Percentiles rank a stretch among this genome's conserved stretches.
phyloP scores from a whole-genome alignment of 2,113 vertebrate genomes.

The Microcebus murinus region DNA sequence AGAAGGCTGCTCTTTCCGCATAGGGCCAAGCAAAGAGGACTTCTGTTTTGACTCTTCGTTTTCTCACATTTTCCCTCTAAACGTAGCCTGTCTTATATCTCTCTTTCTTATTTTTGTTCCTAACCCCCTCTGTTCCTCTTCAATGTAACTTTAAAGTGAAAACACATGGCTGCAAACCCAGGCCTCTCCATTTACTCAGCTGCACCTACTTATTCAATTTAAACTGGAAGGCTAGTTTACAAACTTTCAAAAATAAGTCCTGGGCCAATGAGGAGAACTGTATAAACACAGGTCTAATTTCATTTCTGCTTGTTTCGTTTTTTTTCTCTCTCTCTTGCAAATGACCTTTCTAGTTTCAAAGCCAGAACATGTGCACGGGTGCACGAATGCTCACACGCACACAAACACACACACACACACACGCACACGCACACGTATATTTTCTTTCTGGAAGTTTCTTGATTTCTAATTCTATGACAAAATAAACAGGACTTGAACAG shows the following conservation, averaged over 20 bases:
- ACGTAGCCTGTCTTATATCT: conserved; percentile 67
- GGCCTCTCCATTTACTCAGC: conserved; percentile 83
- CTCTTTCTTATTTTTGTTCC: conserved; percentile 73
- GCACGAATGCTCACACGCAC: too few relatives aligned
- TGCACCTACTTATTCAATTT: conserved; percentile 86
- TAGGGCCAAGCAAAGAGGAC: neutral
- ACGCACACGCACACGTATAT: fast-evolving
- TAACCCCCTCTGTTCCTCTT: conserved; percentile 71
- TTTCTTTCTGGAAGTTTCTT: conserved; percentile 74
- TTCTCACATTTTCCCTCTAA: conserved; percentile 72
- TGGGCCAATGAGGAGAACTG: conserved; percentile 66
- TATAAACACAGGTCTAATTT: conserved; percentile 84
- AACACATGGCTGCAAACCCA: conserved; percentile 75
- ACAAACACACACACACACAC: fast-evolving
- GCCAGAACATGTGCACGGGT: neutral
- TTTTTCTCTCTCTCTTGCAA: conserved; percentile 38
- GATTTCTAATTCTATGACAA: conserved; percentile 79
- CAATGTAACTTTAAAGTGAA: conserved; percentile 83
- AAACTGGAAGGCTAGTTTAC: conserved; percentile 84
- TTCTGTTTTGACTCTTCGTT: conserved; percentile 71
- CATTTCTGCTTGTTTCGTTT: conserved; percentile 73
- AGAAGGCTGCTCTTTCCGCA: neutral
- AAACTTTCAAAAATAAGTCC: conserved; percentile 85
- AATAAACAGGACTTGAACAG: conserved; percentile 82
- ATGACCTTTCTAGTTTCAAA: conserved; percentile 67